Percentiles rank a stretch among this genome's conserved stretches.
Evolutionary conservation across 2,888 invertebrate species (phyloP).

Genomic region (Xestia c-nigrum): DNA sequence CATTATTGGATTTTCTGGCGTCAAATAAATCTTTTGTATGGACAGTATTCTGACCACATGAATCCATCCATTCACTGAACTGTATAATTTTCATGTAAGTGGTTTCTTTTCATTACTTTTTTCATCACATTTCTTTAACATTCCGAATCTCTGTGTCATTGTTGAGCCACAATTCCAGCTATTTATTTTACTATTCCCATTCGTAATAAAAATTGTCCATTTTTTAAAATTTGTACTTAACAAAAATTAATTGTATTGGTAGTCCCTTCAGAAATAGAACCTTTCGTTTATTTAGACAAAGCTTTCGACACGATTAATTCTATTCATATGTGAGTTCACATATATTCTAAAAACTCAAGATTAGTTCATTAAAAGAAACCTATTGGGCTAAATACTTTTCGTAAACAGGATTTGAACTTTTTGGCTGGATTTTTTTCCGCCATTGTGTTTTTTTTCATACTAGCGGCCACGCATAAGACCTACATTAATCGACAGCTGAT

Average conservation of each 20-base stretch:
- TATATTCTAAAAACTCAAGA: too few relatives aligned
- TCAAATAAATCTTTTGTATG: background rate
- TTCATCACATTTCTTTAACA: background rate
- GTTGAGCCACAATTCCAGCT: background rate
- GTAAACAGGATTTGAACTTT: too few relatives aligned
- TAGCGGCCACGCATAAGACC: too few relatives aligned
- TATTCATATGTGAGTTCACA: too few relatives aligned
- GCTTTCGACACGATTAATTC: background rate
- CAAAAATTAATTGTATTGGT: too few relatives aligned
- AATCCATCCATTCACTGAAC: slow-evolving; percentile 2
- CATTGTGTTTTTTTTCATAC: too few relatives aligned
- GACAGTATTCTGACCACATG: background rate
- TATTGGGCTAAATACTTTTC: too few relatives aligned
- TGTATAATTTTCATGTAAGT: background rate
- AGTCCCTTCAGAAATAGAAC: background rate
- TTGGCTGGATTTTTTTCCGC: too few relatives aligned
- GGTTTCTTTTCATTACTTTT: background rate
- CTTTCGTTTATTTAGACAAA: background rate
- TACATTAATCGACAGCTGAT: too few relatives aligned
- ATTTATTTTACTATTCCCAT: background rate
- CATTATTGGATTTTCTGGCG: slow-evolving; percentile 4
- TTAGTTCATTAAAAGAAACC: too few relatives aligned
- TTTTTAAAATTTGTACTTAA: too few relatives aligned
- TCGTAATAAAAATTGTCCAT: background rate
- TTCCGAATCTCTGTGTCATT: background rate